Percentiles rank a stretch among this genome's conserved stretches.
Conservation (phyloP, 2,797 vertebrate genomes). For the Chelon labrosus region DNA sequence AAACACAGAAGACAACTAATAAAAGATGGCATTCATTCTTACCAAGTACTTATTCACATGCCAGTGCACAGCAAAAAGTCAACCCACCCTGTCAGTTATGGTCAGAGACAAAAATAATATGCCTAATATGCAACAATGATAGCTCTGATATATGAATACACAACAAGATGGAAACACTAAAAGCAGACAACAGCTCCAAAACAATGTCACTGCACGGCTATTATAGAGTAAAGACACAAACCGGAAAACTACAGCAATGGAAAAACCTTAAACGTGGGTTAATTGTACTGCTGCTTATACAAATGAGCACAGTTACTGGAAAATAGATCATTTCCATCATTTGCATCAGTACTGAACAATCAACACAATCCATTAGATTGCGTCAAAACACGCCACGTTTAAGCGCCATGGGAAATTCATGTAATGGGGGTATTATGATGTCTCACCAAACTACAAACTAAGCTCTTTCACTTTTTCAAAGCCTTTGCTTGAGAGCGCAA, state of each 20-base stretch:
- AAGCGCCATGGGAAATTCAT: constrained; percentile 45
- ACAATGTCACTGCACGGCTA: background rate
- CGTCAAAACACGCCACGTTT: constrained; percentile 37
- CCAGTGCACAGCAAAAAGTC: constrained; percentile 55
- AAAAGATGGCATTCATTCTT: constrained; percentile 64
- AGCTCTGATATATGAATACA: constrained; percentile 33
- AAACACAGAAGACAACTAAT: constrained; percentile 59
- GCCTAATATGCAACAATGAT: constrained; percentile 34
- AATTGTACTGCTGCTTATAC: constrained; percentile 41
- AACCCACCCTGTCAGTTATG: constrained; percentile 50
- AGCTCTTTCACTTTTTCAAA: constrained; percentile 60
- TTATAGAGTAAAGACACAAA: constrained; percentile 15
- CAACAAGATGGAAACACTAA: constrained; percentile 31
- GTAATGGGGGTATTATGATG: constrained; percentile 63
- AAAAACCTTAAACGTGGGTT: constrained; percentile 17
- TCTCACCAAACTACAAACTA: constrained; percentile 62
- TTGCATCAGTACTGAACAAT: constrained; percentile 47
- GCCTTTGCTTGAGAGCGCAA: constrained; percentile 61
- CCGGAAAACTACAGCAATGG: constrained; percentile 19
- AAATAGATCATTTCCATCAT: constrained; percentile 56
- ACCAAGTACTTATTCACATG: constrained; percentile 54
- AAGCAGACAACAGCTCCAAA: constrained; percentile 13
- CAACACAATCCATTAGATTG: constrained; percentile 50
- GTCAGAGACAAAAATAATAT: constrained; percentile 19
- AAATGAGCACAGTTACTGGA: constrained; percentile 45